Evolutionary conservation across 2,888 invertebrate genomes (phyloP).

Genomic region (Eupithecia insigniata): DNA sequence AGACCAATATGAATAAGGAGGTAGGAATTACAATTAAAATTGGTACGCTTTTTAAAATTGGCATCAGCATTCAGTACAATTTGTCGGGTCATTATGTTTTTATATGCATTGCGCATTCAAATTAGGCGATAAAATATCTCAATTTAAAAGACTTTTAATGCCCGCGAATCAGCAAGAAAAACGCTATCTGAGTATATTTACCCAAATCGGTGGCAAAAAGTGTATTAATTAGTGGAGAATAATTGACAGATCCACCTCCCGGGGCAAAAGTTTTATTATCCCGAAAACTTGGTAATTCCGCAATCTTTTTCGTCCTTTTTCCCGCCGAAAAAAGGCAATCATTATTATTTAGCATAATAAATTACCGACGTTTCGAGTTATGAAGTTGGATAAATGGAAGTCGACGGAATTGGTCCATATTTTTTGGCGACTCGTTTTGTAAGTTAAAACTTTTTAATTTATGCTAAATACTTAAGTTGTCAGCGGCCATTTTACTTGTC

Average conservation of each 20-base stretch:
- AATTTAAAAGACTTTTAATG: not conserved
- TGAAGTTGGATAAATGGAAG: slow-evolving; percentile 37
- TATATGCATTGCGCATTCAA: not conserved
- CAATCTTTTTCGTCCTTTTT: slow-evolving; percentile 40
- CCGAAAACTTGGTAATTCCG: slow-evolving; percentile 37
- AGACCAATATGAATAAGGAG: too few species aligned
- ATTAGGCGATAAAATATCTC: too few species aligned
- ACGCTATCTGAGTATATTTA: not conserved
- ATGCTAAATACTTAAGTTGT: slow-evolving; percentile 22
- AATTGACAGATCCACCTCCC: slow-evolving; percentile 43
- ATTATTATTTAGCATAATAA: slow-evolving; percentile 49
- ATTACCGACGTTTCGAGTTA: slow-evolving; percentile 40
- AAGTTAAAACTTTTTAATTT: slow-evolving; percentile 25
- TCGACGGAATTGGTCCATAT: slow-evolving; percentile 31
- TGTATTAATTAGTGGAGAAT: slow-evolving; percentile 40
- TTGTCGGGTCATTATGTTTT: not conserved
- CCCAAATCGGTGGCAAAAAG: slow-evolving; percentile 21
- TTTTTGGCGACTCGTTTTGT: slow-evolving; percentile 30
- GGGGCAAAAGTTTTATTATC: slow-evolving; percentile 40
- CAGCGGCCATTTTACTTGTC: not conserved
- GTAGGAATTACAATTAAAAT: too few species aligned
- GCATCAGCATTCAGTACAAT: not conserved
- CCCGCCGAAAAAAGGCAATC: slow-evolving; percentile 38
- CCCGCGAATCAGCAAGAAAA: not conserved
- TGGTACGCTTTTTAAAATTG: not conserved